These are phyloP conservation scores for Heliconius congener DNA, from an alignment of 1,140 invertebrate genomes.

Conservation along the genomic window DNA sequence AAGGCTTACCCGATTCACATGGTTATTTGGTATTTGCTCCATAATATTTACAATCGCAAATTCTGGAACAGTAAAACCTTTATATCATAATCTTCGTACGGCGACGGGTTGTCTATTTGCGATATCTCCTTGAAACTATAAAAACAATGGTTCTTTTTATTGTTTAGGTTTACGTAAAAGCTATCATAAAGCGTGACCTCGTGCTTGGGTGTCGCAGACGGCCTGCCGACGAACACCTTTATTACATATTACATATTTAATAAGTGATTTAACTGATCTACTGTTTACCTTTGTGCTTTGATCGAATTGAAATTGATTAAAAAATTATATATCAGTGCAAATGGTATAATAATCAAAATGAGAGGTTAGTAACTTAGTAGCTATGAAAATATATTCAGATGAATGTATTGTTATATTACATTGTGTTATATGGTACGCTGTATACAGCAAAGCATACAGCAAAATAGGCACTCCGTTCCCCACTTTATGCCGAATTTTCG, in stretches of 20 bases:
- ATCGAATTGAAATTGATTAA: not conserved
- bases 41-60: slow-evolving; percentile 58
- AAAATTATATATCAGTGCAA: not conserved
- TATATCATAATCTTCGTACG: slow-evolving; percentile 69
- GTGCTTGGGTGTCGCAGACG: slow-evolving; percentile 48
- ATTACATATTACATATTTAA: not conserved
- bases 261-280: not conserved
- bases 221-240: not conserved
- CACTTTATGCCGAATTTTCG: too few species aligned
- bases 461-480: too few species aligned
- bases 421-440: too few species aligned
- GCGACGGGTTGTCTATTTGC: slow-evolving; percentile 64
- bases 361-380: not conserved
- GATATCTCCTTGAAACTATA: slow-evolving; percentile 78
- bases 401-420: not conserved
- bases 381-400: too few species aligned
- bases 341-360: not conserved
- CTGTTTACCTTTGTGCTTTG: not conserved
- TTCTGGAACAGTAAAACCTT: slow-evolving; percentile 56
- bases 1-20: slow-evolving; percentile 67
- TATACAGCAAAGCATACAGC: too few species aligned
- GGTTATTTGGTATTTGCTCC: slow-evolving; percentile 62
- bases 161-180: slow-evolving; percentile 43
- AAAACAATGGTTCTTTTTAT: slow-evolving; percentile 63
- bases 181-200: slow-evolving; percentile 39